Percentiles rank a stretch among this genome's conserved stretches.
Conservation (phyloP, 1,140 invertebrate species). For the Melanaphis sacchari region DNA sequence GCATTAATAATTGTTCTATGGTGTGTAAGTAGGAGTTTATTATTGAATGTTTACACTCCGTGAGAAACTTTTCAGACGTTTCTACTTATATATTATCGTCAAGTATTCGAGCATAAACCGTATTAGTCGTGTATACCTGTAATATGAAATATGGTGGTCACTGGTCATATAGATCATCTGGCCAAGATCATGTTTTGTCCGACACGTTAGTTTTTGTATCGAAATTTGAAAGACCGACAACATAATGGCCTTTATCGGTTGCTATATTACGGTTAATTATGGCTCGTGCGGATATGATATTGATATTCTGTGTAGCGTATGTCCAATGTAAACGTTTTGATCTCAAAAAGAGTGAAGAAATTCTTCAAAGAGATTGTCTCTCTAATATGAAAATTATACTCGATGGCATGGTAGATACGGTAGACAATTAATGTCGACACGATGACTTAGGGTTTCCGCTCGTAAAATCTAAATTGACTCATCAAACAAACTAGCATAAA, state of each 20-base stretch:
- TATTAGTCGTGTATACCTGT: not conserved
- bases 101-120: not conserved
- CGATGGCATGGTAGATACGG: not conserved
- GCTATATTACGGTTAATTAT: not conserved
- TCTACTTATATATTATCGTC: not conserved
- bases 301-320: not conserved
- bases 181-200: not conserved
- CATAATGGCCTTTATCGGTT: not conserved
- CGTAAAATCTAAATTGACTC: conserved; percentile 2
- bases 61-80: not conserved
- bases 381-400: not conserved
- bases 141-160: not conserved
- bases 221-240: not conserved
- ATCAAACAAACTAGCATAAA: not conserved
- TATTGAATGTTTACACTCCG: not conserved
- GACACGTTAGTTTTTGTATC: not conserved
- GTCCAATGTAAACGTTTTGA: not conserved
- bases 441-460: conserved; percentile 1
- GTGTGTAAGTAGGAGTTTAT: not conserved
- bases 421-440: not conserved
- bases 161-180: not conserved
- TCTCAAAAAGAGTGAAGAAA: not conserved
- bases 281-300: not conserved
- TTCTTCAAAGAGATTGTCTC: not conserved
- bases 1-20: not conserved